Evolutionary conservation across 1,140 invertebrate species (phyloP).

Genomic region (Heliconius hewitsoni): DNA sequence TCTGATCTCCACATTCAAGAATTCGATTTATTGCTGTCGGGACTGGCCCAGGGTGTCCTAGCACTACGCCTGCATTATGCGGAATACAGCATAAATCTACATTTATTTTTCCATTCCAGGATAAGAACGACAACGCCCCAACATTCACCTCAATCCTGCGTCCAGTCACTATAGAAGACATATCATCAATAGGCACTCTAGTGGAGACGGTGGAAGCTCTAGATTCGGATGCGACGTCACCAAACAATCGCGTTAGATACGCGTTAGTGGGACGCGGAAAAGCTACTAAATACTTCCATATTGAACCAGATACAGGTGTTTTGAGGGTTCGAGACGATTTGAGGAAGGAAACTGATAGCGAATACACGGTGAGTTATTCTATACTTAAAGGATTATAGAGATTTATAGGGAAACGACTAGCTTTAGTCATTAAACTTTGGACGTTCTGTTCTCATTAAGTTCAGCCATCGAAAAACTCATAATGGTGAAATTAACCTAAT

Average conservation of each 20-base stretch:
- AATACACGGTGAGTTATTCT: conserved; percentile 85
- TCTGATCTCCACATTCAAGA: no score
- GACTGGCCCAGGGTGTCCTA: no score
- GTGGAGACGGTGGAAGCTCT: conserved; percentile 89
- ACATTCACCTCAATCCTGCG: conserved; percentile 90
- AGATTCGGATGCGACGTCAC: conserved; percentile 91
- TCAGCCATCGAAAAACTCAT: no score
- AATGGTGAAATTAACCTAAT: no score
- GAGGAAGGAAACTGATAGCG: conserved; percentile 90
- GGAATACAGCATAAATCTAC: no score
- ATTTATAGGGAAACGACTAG: not conserved
- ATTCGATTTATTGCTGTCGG: no score
- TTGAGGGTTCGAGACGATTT: conserved; percentile 90
- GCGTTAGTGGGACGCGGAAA: conserved; percentile 91
- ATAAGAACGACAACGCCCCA: conserved; percentile 92
- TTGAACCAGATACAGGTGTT: conserved; percentile 91
- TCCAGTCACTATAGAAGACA: conserved; percentile 91
- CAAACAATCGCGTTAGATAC: conserved; percentile 90
- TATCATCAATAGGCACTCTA: conserved; percentile 89
- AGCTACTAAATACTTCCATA: conserved; percentile 91
- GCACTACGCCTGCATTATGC: no score
- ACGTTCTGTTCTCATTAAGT: no score
- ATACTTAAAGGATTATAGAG: not conserved
- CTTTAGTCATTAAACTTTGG: no score
- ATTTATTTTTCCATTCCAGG: conserved; percentile 71